Percentiles rank a stretch among this genome's conserved stretches.
Evolutionary conservation across 2,888 invertebrate species (phyloP).

Genomic region (Tetragonula carbonaria): DNA sequence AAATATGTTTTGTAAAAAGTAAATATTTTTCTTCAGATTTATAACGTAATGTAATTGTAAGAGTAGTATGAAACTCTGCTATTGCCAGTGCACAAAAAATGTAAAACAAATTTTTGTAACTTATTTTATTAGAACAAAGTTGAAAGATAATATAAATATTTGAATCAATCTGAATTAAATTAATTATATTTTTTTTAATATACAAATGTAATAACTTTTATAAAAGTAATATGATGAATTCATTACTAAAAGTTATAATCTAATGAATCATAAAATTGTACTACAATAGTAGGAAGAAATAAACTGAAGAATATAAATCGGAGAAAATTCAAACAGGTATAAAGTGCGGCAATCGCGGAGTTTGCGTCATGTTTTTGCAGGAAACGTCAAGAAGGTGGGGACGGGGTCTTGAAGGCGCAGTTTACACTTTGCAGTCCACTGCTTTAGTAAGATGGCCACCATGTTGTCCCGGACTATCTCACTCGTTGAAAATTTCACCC

Average conservation of each 20-base stretch:
- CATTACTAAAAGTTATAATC: not conserved
- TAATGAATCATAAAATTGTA: not conserved
- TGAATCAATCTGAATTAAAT: not conserved
- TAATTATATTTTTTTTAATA: not conserved
- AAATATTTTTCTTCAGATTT: constrained; percentile 8
- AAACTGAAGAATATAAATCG: not conserved
- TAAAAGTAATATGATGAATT: not conserved
- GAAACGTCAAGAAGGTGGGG: constrained; percentile 69
- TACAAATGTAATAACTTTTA: not conserved
- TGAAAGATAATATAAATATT: not conserved
- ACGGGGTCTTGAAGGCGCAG: constrained; percentile 57
- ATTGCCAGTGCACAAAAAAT: not conserved
- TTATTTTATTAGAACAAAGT: too few relatives aligned
- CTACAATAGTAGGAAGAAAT: not conserved
- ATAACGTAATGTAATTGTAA: too few relatives aligned
- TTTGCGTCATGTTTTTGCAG: constrained; percentile 63
- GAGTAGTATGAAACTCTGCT: too few relatives aligned
- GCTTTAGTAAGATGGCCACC: constrained; percentile 89
- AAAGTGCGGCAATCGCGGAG: constrained; percentile 52
- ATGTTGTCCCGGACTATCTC: constrained; percentile 90
- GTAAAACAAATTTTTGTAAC: too few relatives aligned
- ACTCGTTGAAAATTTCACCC: constrained; percentile 89
- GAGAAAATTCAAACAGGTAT: not conserved
- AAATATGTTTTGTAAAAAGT: constrained; percentile 16
- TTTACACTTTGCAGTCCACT: constrained; percentile 70